Evolutionary conservation across 2,888 invertebrate species (phyloP), one percentile per base, ranked within the genome.

Genomic region (Dicranocentrus wangi): DNA sequence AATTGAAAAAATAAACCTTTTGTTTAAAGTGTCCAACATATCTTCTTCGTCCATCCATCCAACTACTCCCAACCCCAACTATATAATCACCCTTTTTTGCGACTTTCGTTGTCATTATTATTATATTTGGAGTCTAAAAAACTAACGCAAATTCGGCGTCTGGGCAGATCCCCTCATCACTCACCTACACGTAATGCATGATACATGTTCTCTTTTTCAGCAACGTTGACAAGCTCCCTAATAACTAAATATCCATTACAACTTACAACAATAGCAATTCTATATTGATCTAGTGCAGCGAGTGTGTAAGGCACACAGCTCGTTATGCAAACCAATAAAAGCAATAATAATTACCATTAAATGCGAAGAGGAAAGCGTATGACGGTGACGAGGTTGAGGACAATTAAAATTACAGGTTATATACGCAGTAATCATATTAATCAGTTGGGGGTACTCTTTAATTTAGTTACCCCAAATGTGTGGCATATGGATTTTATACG

Each of bases 321-420:
- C 47, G 47, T 55, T 25, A 17, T 51, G 51, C 51, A 51, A 55
- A n/a, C 55, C 21, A 55, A 55, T 55, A 55, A 55, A 55, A 55
- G 55, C 55, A 55, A 23, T 21, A 28, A 32, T 61, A 61, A 32
- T 32, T 32, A 61, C 23, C 28, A 68, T 68, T n/a, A 51, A 68
- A 68, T 68, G 68, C 27, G 68, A 68, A 68, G 47, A 68, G 51
- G 68, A 68, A 68, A 51, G 19, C 8, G 25, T 61, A 28, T 5
- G 42, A 28, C 10, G 10, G 13, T 42, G 58, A 58, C 23, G 39
- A 55, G 58, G 32, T 43, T 53, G 68, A 55, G 17, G 75, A 63
- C 58, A 76, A 76, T 76, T 76, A 76, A 76, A 76, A 58, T 68
- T 76, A 76, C 76, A 43, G 76, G 76, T 76, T 76, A 55, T 63